Evolutionary conservation across 2,113 vertebrate species (phyloP).

Genomic region (Corythoichthys haematopterus): DNA sequence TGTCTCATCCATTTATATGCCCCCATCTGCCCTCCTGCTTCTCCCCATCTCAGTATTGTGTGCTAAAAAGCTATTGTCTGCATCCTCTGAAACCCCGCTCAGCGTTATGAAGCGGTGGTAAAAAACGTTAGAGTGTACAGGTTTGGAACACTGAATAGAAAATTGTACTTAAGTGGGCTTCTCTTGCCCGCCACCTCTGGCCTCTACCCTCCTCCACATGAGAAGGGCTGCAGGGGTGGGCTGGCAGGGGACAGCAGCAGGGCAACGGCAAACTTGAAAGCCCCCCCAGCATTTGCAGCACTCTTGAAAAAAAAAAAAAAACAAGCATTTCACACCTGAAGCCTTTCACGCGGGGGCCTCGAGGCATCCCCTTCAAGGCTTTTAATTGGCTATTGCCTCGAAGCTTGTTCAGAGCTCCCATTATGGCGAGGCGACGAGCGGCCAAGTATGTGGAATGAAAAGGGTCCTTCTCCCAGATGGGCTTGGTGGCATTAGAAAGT

Average conservation of each 20-base stretch:
- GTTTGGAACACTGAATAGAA: slow-evolving; percentile 95
- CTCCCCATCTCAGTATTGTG: slow-evolving; percentile 88
- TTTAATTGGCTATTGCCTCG: slow-evolving; percentile 99
- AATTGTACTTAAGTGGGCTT: slow-evolving; percentile 99
- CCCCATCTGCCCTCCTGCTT: slow-evolving; percentile 79
- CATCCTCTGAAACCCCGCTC: slow-evolving; percentile 81
- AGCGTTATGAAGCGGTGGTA: slow-evolving; percentile 79
- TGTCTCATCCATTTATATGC: slow-evolving; percentile 76
- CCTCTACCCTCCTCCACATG: slow-evolving; percentile 76
- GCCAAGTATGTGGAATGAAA: slow-evolving; percentile 91
- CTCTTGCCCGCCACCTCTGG: slow-evolving; percentile 76
- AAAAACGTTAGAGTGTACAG: slow-evolving; percentile 79
- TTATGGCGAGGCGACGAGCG: slow-evolving; percentile 86
- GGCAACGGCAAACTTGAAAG: slow-evolving; percentile 89
- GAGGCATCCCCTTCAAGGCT: slow-evolving; percentile 96
- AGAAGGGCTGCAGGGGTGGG: slow-evolving; percentile 73
- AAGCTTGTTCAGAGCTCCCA: slow-evolving; percentile 88
- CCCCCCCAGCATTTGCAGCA: slow-evolving; percentile 95
- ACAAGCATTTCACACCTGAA: slow-evolving; percentile 99
- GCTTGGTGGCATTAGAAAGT: slow-evolving; percentile 76
- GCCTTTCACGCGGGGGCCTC: slow-evolving; percentile 87
- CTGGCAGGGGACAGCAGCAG: slow-evolving; percentile 80
- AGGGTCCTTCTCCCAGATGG: slow-evolving; percentile 86
- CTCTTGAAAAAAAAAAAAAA: slow-evolving; percentile 80
- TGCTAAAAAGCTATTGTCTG: slow-evolving; percentile 87